Conservation (phyloP, 2,113 vertebrate genomes). For the Thunnus thynnus region DNA sequence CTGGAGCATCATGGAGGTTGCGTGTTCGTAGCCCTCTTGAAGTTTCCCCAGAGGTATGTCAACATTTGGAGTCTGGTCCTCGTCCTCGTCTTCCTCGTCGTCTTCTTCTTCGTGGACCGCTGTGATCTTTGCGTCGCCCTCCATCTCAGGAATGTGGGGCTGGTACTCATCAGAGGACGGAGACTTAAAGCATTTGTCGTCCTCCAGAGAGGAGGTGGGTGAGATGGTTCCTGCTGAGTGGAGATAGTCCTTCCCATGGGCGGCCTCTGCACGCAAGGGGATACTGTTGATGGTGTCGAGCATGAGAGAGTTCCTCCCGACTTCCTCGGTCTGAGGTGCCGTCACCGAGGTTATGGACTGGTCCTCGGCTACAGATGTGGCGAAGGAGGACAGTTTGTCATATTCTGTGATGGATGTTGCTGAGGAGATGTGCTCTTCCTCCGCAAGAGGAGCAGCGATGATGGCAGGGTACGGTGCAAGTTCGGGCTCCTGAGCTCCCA, state of each 20-base stretch:
- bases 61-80: slow-evolving; percentile 86
- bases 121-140: slow-evolving; percentile 80
- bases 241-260: slow-evolving; percentile 94
- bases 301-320: slow-evolving; percentile 90
- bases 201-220: slow-evolving; percentile 96
- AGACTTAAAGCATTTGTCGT: slow-evolving; percentile 97
- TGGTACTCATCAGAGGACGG: slow-evolving; percentile 94
- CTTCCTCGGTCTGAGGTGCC: slow-evolving; percentile 94
- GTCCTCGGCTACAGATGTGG: slow-evolving; percentile 96
- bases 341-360: slow-evolving; percentile 95
- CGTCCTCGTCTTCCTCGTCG: slow-evolving; percentile 89
- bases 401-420: slow-evolving; percentile 98
- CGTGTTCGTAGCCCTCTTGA: slow-evolving; percentile 84
- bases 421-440: slow-evolving; percentile 97
- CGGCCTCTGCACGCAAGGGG: slow-evolving; percentile 91
- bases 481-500: slow-evolving; percentile 85
- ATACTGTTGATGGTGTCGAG: slow-evolving; percentile 92
- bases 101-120: slow-evolving; percentile 84
- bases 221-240: slow-evolving; percentile 97
- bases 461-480: slow-evolving; percentile 90
- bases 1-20: slow-evolving; percentile 78
- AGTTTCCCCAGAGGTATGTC: slow-evolving; percentile 89
- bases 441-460: slow-evolving; percentile 94
- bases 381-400: slow-evolving; percentile 97
- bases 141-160: slow-evolving; percentile 84